phyloP scores from a whole-genome alignment of 2,113 vertebrate species.

The Neodontobutis hainanensis region DNA sequence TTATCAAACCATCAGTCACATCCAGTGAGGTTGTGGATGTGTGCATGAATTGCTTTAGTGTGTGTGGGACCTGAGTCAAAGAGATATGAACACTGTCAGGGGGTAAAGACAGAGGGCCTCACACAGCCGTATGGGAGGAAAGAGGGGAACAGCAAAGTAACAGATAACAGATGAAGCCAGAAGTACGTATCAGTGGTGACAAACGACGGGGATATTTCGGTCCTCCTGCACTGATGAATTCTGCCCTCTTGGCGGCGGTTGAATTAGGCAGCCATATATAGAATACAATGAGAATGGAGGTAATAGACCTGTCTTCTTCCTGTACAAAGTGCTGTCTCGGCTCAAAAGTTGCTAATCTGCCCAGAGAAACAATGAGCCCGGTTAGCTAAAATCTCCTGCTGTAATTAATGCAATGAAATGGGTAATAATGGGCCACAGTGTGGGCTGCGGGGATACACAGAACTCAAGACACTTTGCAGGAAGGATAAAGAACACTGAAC shows the following conservation, averaged over 20 bases:
- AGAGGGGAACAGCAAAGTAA: slow-evolving; percentile 15
- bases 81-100: slow-evolving; percentile 54
- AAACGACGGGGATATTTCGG: slow-evolving; percentile 74
- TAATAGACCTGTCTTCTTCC: slow-evolving; percentile 67
- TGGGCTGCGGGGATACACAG: slow-evolving; percentile 16
- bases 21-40: slow-evolving; percentile 3
- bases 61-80: slow-evolving; percentile 31
- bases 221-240: slow-evolving; percentile 60
- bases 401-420: slow-evolving; percentile 59
- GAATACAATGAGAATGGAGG: slow-evolving; percentile 53
- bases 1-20: slow-evolving; percentile 67
- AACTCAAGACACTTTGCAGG: slow-evolving; percentile 9
- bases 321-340: slow-evolving; percentile 44
- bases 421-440: slow-evolving; percentile 60
- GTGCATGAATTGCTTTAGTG: not conserved
- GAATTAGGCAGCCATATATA: slow-evolving; percentile 65
- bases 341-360: slow-evolving; percentile 42
- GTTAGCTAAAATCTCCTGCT: slow-evolving; percentile 48
- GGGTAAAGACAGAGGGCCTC: slow-evolving; percentile 42
- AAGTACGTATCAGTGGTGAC: slow-evolving; percentile 64
- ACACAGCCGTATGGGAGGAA: slow-evolving; percentile 19
- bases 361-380: slow-evolving; percentile 40
- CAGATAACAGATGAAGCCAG: slow-evolving; percentile 57
- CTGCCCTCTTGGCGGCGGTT: slow-evolving; percentile 41
- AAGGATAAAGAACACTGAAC: slow-evolving; percentile 13